Base-by-base conservation (phyloP, 1,140 invertebrate genomes). In the Macrostomum lignano region DNA sequence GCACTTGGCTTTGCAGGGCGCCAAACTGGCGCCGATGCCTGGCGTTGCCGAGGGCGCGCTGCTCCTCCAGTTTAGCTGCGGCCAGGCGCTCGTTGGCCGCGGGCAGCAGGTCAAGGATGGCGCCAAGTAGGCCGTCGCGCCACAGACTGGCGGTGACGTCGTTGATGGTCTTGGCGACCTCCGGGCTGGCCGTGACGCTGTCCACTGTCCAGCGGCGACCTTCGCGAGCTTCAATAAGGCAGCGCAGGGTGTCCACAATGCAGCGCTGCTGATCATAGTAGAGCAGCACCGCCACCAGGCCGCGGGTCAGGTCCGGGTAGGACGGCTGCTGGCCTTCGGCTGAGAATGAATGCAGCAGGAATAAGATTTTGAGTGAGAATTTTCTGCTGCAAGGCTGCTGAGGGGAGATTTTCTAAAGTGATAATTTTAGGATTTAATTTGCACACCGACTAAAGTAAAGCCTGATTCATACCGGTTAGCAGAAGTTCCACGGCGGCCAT, bases 241-340 rank as follows among this genome's bases (percentile, higher is more conserved):
- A 67, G 38, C 67, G 63, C n/a, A 93, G 58, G 1, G 76, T 63
- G 44, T 67, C 69, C 3, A 72, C 69, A 0, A 86, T 48, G 19
- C 72, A 69, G 43, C 73, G 68, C 32, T 73, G 65, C 2, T 77
- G 78, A 61, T 93, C 82, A 46, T 84, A 88, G 52, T 84, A 91
- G 7, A 93, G 58, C 7, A 86, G 53, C 15, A 94, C 69, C 7
- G 82, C 81, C 21, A 86, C 71, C 29, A 91, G 61, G 7, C 84
- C n/a, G n/a, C n/a, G n/a, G n/a, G n/a, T n/a, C n/a, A n/a, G n/a
- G n/a, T n/a, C n/a, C n/a, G n/a, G n/a, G 61, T 82, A 73, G 43
- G 75, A 66, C 7, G 74, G 64, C 58, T 73, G 67, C 62, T 88
- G 78, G 2, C 72, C 64, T 52, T 86, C 75, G 31, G 78, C 81